These are phyloP conservation scores for Plotosus lineatus DNA, from an alignment of 2,113 vertebrate species.

Conservation along the genomic window DNA sequence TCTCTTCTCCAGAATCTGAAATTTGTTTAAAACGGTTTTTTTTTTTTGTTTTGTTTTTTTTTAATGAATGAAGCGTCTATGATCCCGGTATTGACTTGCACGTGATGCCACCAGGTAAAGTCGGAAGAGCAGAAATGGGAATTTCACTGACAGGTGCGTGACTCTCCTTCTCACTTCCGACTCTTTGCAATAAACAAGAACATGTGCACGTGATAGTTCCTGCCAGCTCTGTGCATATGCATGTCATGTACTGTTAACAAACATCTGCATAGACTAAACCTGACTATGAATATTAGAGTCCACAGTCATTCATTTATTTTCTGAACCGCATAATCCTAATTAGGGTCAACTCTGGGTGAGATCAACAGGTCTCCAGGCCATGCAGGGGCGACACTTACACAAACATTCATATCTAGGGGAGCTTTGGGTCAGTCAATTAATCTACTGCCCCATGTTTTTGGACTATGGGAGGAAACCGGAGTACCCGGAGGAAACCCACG, in stretches of 20 bases:
- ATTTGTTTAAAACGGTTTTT: too few species aligned
- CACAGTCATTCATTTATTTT: too few species aligned
- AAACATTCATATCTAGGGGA: too few species aligned
- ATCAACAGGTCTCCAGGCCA: too few species aligned
- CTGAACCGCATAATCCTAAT: too few species aligned
- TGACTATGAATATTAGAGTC: not conserved
- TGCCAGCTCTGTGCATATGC: not conserved
- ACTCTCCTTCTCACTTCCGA: not conserved
- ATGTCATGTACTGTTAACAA: not conserved
- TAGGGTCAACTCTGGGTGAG: too few species aligned
- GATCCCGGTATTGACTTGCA: not conserved
- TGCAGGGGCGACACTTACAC: too few species aligned
- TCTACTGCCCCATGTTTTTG: too few species aligned
- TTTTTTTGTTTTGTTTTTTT: not conserved
- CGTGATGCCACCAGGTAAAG: not conserved
- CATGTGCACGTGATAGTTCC: not conserved
- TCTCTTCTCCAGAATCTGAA: too few species aligned
- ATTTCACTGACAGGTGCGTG: constrained; percentile 40
- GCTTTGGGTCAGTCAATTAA: too few species aligned
- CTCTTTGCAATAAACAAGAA: not conserved
- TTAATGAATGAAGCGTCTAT: not conserved
- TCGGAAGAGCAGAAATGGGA: constrained; percentile 17
- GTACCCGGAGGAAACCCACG: too few species aligned
- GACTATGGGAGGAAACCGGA: too few species aligned
- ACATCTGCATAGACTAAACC: not conserved